phyloP scores from a whole-genome alignment of 2,888 invertebrate species.

The Cryptophagus acutangulus region DNA sequence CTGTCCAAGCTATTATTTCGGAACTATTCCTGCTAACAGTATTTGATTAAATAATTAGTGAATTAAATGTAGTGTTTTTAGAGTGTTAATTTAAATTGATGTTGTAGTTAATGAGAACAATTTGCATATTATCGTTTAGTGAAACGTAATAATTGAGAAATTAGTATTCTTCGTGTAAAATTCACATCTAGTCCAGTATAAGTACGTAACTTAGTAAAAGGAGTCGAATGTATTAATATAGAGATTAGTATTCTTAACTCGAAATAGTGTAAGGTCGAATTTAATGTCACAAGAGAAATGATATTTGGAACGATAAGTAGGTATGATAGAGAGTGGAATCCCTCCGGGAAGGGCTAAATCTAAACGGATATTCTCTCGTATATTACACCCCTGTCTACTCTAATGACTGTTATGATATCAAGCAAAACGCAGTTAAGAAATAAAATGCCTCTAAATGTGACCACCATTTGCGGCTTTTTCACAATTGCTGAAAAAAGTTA shows the following conservation, averaged over 20 bases:
- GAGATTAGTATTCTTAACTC: constrained; percentile 27
- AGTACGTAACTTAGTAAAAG: constrained; percentile 2
- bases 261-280: constrained; percentile 24
- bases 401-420: constrained; percentile 32
- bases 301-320: constrained; percentile 24
- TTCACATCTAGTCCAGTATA: constrained; percentile 4
- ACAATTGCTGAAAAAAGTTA: no score
- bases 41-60: no score
- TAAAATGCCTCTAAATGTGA: constrained; percentile 27
- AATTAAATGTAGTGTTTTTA: no score
- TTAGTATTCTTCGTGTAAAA: constrained; percentile 8
- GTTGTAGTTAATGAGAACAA: constrained; percentile 2
- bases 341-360: constrained; percentile 25
- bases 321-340: constrained; percentile 25
- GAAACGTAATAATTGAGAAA: constrained; percentile 6
- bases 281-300: constrained; percentile 25
- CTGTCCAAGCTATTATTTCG: no score
- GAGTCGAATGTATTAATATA: constrained; percentile 13
- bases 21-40: no score
- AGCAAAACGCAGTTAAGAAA: constrained; percentile 29
- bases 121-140: constrained; percentile 4
- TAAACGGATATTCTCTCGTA: constrained; percentile 30
- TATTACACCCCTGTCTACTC: constrained; percentile 32
- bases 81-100: constrained; percentile 4
- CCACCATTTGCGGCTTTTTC: no score